Conservation (phyloP, 2,797 vertebrate genomes). For the Thamnophis elegans region DNA sequence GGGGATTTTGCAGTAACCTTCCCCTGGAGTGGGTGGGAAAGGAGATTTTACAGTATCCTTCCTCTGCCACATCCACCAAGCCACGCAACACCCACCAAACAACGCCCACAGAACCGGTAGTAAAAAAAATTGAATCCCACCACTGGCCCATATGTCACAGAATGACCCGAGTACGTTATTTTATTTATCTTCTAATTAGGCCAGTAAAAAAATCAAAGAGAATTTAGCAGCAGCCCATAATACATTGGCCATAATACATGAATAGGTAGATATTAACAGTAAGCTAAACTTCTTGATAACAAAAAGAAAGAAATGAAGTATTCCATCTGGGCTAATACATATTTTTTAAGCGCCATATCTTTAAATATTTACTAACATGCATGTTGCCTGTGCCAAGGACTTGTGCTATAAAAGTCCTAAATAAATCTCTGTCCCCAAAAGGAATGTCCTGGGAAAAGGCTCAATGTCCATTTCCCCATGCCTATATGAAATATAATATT, state of each 20-base stretch:
- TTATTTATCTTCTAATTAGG: not conserved
- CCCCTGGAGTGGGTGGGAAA: no score
- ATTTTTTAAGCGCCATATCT: slow-evolving; percentile 22
- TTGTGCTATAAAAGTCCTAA: slow-evolving; percentile 41
- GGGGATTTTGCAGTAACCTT: no score
- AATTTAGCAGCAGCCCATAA: not conserved
- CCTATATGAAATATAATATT: slow-evolving; percentile 26
- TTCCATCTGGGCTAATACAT: slow-evolving; percentile 22
- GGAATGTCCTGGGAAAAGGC: slow-evolving; percentile 24
- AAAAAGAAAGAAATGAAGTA: slow-evolving; percentile 22
- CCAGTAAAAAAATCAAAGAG: not conserved
- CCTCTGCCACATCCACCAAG: no score
- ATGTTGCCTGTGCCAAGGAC: slow-evolving; percentile 13
- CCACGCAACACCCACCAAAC: no score
- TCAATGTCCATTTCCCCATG: slow-evolving; percentile 30
- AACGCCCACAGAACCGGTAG: no score
- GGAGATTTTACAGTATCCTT: no score
- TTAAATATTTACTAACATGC: slow-evolving; percentile 17
- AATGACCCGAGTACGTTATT: not conserved
- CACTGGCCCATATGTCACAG: not conserved
- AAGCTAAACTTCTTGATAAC: slow-evolving; percentile 21
- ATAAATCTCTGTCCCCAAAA: slow-evolving; percentile 37
- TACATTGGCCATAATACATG: not conserved
- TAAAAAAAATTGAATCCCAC: no score
- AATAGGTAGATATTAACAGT: not conserved